phyloP scores from a whole-genome alignment of 23 tunicate species.

The Ciona savignyi region DNA sequence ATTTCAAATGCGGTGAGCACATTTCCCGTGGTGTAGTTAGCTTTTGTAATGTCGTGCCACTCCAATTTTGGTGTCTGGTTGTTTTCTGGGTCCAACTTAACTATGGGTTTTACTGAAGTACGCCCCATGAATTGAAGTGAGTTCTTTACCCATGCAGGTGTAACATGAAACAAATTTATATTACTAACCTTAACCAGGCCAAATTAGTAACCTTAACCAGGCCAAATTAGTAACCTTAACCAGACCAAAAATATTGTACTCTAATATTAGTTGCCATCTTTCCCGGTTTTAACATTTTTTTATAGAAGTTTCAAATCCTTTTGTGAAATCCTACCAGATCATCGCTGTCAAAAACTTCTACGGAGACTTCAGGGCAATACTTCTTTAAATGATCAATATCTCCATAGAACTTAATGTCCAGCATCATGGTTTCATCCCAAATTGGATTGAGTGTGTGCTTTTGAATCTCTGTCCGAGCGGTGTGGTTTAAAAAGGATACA shows the following conservation, averaged over 20 bases:
- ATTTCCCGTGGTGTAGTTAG: conserved; percentile 61
- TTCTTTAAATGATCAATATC: conserved; percentile 54
- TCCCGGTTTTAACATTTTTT: too few relatives aligned
- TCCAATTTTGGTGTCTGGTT: conserved; percentile 24
- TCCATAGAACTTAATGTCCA: conserved; percentile 82
- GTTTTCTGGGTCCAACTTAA: conserved; percentile 59
- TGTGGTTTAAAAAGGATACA: conserved; percentile 64
- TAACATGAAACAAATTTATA: too few relatives aligned
- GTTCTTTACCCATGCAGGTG: too few relatives aligned
- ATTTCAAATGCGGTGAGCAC: conserved; percentile 79
- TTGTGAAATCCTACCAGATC: conserved; percentile 47
- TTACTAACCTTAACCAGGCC: too few relatives aligned
- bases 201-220: too few relatives aligned
- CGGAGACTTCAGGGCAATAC: conserved; percentile 51
- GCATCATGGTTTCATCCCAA: conserved; percentile 86
- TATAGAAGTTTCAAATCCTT: too few relatives aligned
- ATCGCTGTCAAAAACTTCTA: conserved; percentile 86
- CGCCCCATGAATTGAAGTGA: conserved; percentile 87
- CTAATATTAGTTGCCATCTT: too few relatives aligned
- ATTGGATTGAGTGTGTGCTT: conserved; percentile 79
- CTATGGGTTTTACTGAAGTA: conserved; percentile 39
- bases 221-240: too few relatives aligned
- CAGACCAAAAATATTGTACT: too few relatives aligned
- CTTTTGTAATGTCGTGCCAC: conserved; percentile 56
- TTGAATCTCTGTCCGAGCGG: conserved; percentile 54